Evolutionary conservation across 30 jellyfish, hydroid and myxozoan species (phyloP).

Genomic region (Nemopilema nomurai): DNA sequence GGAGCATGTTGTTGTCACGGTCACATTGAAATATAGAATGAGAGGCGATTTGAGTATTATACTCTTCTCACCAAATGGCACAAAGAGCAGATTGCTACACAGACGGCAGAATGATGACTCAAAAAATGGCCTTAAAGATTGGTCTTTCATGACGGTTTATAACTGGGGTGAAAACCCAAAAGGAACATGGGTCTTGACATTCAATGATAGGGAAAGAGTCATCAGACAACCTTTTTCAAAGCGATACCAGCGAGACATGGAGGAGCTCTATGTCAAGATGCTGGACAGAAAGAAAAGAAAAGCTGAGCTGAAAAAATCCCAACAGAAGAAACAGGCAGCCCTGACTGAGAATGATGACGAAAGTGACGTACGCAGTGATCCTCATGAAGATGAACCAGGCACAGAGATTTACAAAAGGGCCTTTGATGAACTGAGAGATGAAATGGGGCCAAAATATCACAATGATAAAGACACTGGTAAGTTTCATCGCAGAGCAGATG

Average conservation of each 20-base stretch:
- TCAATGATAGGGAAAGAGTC: constrained; percentile 61
- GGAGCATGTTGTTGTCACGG: constrained; percentile 98
- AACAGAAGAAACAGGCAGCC: constrained; percentile 39
- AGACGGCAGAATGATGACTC: constrained; percentile 79
- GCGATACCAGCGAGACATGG: constrained; percentile 75
- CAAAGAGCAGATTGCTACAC: constrained; percentile 85
- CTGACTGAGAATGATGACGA: constrained; percentile 32
- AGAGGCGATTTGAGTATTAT: constrained; percentile 93
- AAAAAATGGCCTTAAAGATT: constrained; percentile 84
- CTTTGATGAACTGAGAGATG: constrained; percentile 41
- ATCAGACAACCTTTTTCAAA: background rate
- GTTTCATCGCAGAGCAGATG: constrained; percentile 13
- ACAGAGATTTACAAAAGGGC: constrained; percentile 54
- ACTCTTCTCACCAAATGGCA: constrained; percentile 85
- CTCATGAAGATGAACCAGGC: constrained; percentile 23
- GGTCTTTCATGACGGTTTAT: constrained; percentile 97
- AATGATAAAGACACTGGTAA: constrained; percentile 24
- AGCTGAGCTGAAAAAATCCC: constrained; percentile 15
- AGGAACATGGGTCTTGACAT: constrained; percentile 92
- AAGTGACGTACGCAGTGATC: background rate
- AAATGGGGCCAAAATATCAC: background rate
- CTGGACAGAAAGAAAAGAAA: constrained; percentile 79
- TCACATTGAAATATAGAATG: constrained; percentile 77
- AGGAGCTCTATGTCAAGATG: constrained; percentile 81
- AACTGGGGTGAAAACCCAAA: constrained; percentile 99